A percentile compares a stretch with the other conserved stretches of the same genome.
Conservation (phyloP, 1,140 invertebrate species). For the Diachasmimorpha longicaudata region DNA sequence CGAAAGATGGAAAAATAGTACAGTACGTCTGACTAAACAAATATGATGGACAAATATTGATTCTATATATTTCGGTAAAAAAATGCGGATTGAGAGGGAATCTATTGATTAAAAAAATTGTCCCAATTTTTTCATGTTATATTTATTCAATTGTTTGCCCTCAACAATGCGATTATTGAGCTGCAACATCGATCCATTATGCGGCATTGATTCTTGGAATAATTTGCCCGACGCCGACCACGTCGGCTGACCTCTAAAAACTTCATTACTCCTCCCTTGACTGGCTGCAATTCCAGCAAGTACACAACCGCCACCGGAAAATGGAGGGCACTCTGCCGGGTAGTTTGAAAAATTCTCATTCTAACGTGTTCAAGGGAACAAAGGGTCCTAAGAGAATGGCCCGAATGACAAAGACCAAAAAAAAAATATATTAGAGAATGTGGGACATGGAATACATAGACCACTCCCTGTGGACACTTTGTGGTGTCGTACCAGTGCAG, state of each 20-base stretch:
- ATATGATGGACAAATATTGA: background rate
- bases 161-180: no score
- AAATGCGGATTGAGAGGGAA: background rate
- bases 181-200: no score
- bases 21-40: no score
- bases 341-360: background rate
- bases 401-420: background rate
- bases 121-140: no score
- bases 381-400: background rate
- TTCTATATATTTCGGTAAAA: background rate
- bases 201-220: no score
- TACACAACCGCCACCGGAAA: background rate
- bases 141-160: no score
- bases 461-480: conserved; percentile 7
- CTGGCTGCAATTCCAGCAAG: no score
- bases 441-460: background rate
- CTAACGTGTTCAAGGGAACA: background rate
- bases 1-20: no score
- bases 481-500: background rate
- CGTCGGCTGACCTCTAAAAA: no score
- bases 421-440: conserved; percentile 12
- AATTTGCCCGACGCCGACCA: no score
- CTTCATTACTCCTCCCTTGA: no score
- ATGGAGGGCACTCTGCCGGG: background rate
- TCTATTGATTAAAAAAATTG: no score